phyloP scores from a whole-genome alignment of 1,140 invertebrate genomes.

The Dreissena rostriformis region DNA sequence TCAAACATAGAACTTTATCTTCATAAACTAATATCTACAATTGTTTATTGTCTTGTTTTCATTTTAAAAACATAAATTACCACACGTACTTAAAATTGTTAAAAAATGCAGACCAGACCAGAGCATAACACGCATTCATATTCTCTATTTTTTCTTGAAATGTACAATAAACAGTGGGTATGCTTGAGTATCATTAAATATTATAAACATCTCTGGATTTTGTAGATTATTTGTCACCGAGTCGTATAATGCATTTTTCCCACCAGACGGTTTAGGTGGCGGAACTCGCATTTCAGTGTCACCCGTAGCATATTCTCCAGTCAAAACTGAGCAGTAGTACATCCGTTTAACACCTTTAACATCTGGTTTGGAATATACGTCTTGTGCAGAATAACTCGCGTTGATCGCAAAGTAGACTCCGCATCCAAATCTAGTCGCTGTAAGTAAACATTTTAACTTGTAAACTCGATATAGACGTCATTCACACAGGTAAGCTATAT shows the following conservation, averaged over 20 bases:
- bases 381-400: conserved; percentile 40
- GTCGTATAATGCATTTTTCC: conserved; percentile 55
- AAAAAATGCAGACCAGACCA: too few relatives aligned
- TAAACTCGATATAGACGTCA: too few relatives aligned
- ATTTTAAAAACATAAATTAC: too few relatives aligned
- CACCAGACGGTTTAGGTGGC: conserved; percentile 21
- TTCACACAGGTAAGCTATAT: too few relatives aligned
- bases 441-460: neutral
- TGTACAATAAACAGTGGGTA: conserved; percentile 71
- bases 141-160: conserved; percentile 26
- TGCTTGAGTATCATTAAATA: conserved; percentile 72
- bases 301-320: conserved; percentile 59
- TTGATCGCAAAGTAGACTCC: conserved; percentile 64
- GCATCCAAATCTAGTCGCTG: conserved; percentile 55
- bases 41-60: too few relatives aligned
- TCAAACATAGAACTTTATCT: too few relatives aligned
- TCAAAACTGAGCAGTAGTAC: conserved; percentile 63
- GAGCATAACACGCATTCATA: too few relatives aligned
- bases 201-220: conserved; percentile 65
- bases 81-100: too few relatives aligned
- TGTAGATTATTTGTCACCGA: conserved; percentile 58
- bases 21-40: too few relatives aligned
- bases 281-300: conserved; percentile 52
- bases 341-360: conserved; percentile 52
- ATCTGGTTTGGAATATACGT: conserved; percentile 61